Percentiles rank a stretch among this genome's conserved stretches.
phyloP scores from a whole-genome alignment of 2,797 vertebrate genomes.

The Scleropages formosus region DNA sequence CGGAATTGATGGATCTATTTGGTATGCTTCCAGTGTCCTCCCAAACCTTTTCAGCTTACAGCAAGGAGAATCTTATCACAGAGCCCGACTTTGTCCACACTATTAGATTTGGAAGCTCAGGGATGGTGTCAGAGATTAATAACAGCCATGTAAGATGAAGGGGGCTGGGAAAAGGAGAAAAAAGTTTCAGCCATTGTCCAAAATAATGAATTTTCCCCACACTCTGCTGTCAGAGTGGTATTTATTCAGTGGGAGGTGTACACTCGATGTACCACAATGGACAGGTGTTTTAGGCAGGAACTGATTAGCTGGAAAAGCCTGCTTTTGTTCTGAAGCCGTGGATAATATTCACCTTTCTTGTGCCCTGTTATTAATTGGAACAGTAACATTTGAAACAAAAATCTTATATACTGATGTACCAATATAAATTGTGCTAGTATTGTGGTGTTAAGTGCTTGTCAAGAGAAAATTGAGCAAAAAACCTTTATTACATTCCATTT shows the following conservation, averaged over 20 bases:
- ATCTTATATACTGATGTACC: not conserved
- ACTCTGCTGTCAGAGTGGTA: not conserved
- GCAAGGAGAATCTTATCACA: conserved; percentile 31
- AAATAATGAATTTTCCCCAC: conserved; percentile 12
- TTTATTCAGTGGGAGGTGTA: not conserved
- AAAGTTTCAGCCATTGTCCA: conserved; percentile 21
- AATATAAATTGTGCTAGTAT: not conserved
- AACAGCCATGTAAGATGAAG: conserved; percentile 28
- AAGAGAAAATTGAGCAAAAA: conserved; percentile 5
- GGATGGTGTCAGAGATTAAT: conserved; percentile 38
- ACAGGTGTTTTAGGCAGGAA: conserved; percentile 21
- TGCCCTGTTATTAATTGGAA: conserved; percentile 10
- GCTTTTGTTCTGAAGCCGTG: conserved; percentile 23
- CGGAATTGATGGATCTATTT: conserved; percentile 69
- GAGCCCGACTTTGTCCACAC: conserved; percentile 34
- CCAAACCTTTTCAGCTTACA: conserved; percentile 59
- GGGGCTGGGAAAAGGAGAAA: conserved; percentile 6
- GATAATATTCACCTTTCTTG: conserved; percentile 12
- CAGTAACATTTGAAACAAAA: conserved; percentile 13
- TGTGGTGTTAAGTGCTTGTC: conserved; percentile 9
- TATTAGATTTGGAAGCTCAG: conserved; percentile 28
- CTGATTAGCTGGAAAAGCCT: conserved; percentile 2
- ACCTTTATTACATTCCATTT: not conserved
- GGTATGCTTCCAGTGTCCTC: conserved; percentile 65
- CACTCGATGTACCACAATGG: not conserved